Conservation (phyloP, 1,140 invertebrate genomes). For the Aphelenchoides avenae region DNA sequence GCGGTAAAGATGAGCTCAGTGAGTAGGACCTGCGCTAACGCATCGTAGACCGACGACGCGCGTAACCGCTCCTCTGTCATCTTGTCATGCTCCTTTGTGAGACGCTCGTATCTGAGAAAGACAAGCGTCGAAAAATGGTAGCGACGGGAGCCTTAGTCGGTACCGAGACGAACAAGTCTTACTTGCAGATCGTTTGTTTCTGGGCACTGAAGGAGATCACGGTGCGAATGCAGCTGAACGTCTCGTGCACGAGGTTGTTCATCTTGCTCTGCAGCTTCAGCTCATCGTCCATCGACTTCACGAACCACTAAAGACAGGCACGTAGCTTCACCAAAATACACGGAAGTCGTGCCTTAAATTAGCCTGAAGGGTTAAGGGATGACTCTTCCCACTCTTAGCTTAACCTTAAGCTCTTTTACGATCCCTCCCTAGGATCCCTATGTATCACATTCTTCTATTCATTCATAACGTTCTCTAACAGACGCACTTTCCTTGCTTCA, state of each 20-base stretch:
- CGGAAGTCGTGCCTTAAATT: too few species aligned
- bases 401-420: too few species aligned
- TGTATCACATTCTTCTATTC: too few species aligned
- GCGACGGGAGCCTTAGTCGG: not conserved
- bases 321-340: too few species aligned
- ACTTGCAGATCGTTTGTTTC: constrained; percentile 53
- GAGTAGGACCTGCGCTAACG: constrained; percentile 53
- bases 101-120: constrained; percentile 48
- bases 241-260: constrained; percentile 53
- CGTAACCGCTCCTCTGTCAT: constrained; percentile 50
- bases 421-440: too few species aligned
- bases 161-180: not conserved
- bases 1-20: constrained; percentile 56
- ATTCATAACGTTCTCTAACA: too few species aligned
- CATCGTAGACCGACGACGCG: constrained; percentile 55
- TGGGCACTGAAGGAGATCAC: constrained; percentile 56
- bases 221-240: constrained; percentile 54
- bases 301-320: constrained; percentile 52
- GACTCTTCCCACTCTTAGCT: too few species aligned
- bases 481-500: too few species aligned
- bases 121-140: too few species aligned
- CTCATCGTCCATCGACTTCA: constrained; percentile 54
- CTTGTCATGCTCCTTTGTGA: constrained; percentile 44
- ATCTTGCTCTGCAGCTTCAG: constrained; percentile 47
- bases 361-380: too few species aligned